phyloP scores from a whole-genome alignment of 2,888 invertebrate species.

The Agrotis exclamationis region DNA sequence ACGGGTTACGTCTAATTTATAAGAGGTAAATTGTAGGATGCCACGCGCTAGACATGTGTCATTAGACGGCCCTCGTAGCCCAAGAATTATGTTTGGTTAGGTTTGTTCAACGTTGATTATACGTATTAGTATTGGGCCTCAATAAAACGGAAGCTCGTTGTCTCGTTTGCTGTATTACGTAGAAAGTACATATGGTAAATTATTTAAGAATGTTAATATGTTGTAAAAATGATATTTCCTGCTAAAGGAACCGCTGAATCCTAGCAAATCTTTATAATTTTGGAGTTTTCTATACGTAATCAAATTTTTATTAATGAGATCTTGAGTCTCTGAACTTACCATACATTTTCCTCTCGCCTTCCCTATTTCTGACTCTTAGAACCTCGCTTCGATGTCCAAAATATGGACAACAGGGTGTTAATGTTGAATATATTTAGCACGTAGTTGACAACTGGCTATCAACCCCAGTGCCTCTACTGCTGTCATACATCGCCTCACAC shows the following conservation, averaged over 20 bases:
- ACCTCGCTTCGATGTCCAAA: background rate
- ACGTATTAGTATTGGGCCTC: conserved; percentile 74
- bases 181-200: conserved; percentile 37
- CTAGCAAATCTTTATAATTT: background rate
- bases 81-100: conserved; percentile 84
- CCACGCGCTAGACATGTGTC: conserved; percentile 83
- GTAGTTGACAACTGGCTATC: too few relatives aligned
- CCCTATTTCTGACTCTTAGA: background rate
- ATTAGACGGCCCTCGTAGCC: conserved; percentile 68
- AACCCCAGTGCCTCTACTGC: too few relatives aligned
- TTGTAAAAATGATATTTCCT: background rate
- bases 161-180: conserved; percentile 52
- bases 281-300: background rate
- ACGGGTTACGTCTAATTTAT: conserved; percentile 89
- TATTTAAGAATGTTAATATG: conserved; percentile 21
- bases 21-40: conserved; percentile 88
- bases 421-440: too few relatives aligned
- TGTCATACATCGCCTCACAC: too few relatives aligned
- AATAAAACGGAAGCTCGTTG: conserved; percentile 74
- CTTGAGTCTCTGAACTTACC: background rate
- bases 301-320: background rate
- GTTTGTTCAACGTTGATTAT: conserved; percentile 84
- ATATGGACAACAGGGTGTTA: background rate
- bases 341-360: too few relatives aligned
- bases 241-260: background rate